Evolutionary conservation across 2,888 invertebrate genomes (phyloP).

Genomic region (Luperina nickerlii): DNA sequence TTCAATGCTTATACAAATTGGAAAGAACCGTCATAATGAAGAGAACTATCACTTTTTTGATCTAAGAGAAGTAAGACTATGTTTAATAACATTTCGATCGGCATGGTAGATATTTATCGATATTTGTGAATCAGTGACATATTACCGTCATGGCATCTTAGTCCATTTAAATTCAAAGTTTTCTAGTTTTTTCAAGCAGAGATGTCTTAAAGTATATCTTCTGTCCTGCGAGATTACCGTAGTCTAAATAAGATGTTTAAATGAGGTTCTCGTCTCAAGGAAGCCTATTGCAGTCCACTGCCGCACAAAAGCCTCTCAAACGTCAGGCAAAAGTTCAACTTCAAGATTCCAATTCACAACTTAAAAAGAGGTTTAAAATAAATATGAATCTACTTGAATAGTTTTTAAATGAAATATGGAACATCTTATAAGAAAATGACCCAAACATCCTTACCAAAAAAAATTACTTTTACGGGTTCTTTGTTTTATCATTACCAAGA

Average conservation of each 20-base stretch:
- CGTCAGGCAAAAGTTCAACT: not conserved
- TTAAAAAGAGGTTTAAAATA: not conserved
- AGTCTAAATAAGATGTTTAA: not conserved
- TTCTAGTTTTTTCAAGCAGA: not conserved
- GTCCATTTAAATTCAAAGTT: not conserved
- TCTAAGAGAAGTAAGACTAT: constrained; percentile 7
- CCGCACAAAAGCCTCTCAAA: not conserved
- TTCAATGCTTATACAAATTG: constrained; percentile 53
- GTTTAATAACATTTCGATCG: not conserved
- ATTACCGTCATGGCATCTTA: not conserved
- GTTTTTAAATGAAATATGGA: not conserved
- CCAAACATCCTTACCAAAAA: not conserved
- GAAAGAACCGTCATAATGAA: constrained; percentile 42
- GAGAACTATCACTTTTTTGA: constrained; percentile 28
- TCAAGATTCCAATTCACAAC: not conserved
- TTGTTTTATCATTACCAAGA: constrained; percentile 43
- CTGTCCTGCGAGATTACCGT: not conserved
- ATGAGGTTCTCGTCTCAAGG: not conserved
- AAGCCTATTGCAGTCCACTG: not conserved
- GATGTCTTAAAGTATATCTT: not conserved
- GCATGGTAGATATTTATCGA: not conserved
- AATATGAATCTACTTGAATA: not conserved
- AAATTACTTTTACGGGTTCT: constrained; percentile 10
- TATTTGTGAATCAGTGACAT: not conserved
- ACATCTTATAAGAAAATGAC: not conserved